phyloP scores from a whole-genome alignment of 2,888 invertebrate species.

The Cephus pygmeus region DNA sequence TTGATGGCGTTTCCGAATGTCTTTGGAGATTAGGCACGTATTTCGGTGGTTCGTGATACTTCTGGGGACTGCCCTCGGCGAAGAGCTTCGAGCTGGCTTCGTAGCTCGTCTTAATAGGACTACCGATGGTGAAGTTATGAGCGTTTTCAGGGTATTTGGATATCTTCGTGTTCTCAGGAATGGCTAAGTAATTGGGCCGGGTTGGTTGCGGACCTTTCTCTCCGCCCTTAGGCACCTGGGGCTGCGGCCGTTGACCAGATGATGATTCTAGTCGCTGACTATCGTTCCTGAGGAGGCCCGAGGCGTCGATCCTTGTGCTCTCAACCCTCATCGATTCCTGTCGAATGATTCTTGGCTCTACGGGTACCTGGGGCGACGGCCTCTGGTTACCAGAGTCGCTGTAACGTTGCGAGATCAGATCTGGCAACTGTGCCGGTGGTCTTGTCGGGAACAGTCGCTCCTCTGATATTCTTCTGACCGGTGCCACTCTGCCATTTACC shows the following conservation, averaged over 20 bases:
- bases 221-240: conserved; percentile 41
- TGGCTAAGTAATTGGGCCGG: conserved; percentile 44
- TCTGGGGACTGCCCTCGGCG: conserved; percentile 49
- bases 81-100: conserved; percentile 50
- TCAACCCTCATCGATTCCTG: conserved; percentile 59
- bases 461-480: conserved; percentile 53
- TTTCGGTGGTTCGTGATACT: conserved; percentile 58
- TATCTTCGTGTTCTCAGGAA: conserved; percentile 33
- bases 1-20: conserved; percentile 21
- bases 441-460: conserved; percentile 41
- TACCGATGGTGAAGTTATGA: conserved; percentile 40
- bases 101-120: conserved; percentile 53
- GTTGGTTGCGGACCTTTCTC: conserved; percentile 20
- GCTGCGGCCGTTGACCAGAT: conserved; percentile 58
- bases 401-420: conserved; percentile 55
- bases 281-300: conserved; percentile 45
- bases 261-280: conserved; percentile 44
- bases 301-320: conserved; percentile 41
- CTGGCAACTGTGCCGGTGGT: conserved; percentile 54
- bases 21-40: conserved; percentile 48
- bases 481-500: conserved; percentile 65
- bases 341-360: conserved; percentile 55
- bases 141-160: conserved; percentile 30
- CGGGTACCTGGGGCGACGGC: conserved; percentile 57
- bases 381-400: conserved; percentile 58